These are phyloP conservation scores for Phasianus colchicus DNA, from an alignment of 2,113 vertebrate species.

Conservation along the genomic window DNA sequence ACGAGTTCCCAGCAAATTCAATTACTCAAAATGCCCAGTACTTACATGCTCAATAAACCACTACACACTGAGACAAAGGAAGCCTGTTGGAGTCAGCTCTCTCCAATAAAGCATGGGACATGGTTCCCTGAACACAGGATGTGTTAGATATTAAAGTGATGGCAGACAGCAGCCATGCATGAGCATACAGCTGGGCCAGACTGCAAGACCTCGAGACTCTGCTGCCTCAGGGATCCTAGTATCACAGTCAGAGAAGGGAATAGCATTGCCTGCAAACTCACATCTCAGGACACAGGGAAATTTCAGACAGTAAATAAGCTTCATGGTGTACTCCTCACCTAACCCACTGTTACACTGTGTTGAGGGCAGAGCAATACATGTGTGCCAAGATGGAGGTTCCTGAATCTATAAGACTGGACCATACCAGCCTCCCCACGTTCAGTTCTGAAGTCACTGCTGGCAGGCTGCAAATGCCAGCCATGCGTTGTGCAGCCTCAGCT, in stretches of 20 bases:
- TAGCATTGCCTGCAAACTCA: background rate
- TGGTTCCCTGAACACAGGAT: background rate
- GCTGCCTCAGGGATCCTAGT: background rate
- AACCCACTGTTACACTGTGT: background rate
- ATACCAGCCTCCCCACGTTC: background rate
- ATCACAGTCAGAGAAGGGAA: background rate
- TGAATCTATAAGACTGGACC: background rate
- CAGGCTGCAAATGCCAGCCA: background rate
- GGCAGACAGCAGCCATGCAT: background rate
- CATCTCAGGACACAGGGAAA: background rate
- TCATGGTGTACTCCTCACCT: background rate
- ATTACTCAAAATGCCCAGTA: background rate
- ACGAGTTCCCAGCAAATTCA: background rate
- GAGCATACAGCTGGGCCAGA: background rate
- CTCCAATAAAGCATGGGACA: background rate
- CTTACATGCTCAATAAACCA: conserved; percentile 27
- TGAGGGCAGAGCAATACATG: background rate
- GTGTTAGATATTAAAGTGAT: background rate
- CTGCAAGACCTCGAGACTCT: background rate
- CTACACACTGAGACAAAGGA: background rate
- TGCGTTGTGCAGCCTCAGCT: background rate
- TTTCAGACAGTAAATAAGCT: background rate
- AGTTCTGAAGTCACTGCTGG: background rate
- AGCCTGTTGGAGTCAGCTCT: background rate
- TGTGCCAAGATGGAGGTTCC: background rate